Percentiles rank a stretch among this genome's conserved stretches.
phyloP scores from a whole-genome alignment of 1,140 invertebrate genomes.

The Lepeophtheirus salmonis region DNA sequence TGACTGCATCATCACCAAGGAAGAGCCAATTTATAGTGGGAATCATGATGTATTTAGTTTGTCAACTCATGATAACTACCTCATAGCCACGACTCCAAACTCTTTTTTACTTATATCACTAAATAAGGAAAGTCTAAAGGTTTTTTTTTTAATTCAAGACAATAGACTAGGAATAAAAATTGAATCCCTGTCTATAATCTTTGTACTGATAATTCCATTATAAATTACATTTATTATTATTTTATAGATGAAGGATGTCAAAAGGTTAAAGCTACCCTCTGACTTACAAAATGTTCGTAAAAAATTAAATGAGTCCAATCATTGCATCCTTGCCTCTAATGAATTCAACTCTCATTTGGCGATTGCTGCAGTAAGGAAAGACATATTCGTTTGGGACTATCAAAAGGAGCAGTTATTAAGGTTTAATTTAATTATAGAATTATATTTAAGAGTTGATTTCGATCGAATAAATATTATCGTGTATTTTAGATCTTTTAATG shows the following conservation, averaged over 20 bases:
- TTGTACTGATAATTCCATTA: not conserved
- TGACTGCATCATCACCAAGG: not conserved
- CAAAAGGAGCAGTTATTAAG: conserved; percentile 3
- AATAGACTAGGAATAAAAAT: not conserved
- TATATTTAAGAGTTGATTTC: not conserved
- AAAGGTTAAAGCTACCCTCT: conserved; percentile 1
- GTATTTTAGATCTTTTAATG: conserved; percentile 1
- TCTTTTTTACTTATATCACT: not conserved
- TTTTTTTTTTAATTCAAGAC: not conserved
- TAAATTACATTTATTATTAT: not conserved
- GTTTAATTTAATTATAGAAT: not conserved
- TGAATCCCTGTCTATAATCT: not conserved
- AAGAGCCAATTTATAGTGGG: not conserved
- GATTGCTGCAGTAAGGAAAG: conserved; percentile 5
- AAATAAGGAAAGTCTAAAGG: not conserved
- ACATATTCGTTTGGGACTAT: conserved; percentile 10
- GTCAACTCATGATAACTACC: not conserved
- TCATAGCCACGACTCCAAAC: not conserved
- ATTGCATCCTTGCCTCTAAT: not conserved
- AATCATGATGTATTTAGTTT: not conserved
- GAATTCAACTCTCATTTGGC: not conserved
- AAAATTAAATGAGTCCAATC: conserved; percentile 10
- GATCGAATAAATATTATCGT: not conserved
- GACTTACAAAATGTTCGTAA: not conserved
- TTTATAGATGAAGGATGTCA: not conserved